These are phyloP conservation scores for Agonopterix arenella DNA, from an alignment of 2,888 invertebrate species.

Conservation along the genomic window DNA sequence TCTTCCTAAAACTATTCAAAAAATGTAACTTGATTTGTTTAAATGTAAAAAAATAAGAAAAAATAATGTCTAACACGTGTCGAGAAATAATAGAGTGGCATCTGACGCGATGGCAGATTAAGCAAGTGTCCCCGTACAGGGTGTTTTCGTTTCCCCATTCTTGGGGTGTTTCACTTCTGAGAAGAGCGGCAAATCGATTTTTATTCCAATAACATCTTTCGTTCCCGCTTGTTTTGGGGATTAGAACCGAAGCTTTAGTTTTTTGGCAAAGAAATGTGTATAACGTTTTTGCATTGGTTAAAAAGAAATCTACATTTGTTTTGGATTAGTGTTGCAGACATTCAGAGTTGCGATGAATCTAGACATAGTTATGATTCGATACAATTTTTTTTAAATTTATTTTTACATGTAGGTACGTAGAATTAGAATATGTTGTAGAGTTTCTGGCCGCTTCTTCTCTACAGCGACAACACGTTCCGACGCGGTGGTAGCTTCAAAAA, in stretches of 20 bases:
- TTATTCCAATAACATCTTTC: slow-evolving; percentile 33
- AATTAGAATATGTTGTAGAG: too few relatives aligned
- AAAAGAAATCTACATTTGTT: too few relatives aligned
- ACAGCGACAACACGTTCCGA: too few relatives aligned
- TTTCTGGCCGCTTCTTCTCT: too few relatives aligned
- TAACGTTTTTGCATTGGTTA: slow-evolving; percentile 1
- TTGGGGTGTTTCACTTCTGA: slow-evolving; percentile 38
- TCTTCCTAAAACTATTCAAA: too few relatives aligned
- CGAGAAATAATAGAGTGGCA: slow-evolving; percentile 54
- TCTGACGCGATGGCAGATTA: slow-evolving; percentile 60
- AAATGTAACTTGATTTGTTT: not conserved
- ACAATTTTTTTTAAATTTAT: too few relatives aligned
- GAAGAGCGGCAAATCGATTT: slow-evolving; percentile 56
- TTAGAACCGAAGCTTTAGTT: slow-evolving; percentile 28
- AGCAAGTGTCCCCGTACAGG: slow-evolving; percentile 50
- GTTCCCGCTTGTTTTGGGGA: slow-evolving; percentile 50
- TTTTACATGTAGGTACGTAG: too few relatives aligned
- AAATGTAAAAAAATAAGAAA: slow-evolving; percentile 10
- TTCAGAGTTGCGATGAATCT: too few relatives aligned
- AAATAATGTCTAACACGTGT: slow-evolving; percentile 56
- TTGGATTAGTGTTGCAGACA: too few relatives aligned
- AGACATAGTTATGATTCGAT: too few relatives aligned
- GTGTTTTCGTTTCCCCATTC: too few relatives aligned
- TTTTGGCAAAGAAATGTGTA: slow-evolving; percentile 19
- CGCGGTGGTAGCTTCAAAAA: too few relatives aligned